Evolutionary conservation across 2,888 invertebrate genomes (phyloP).

Genomic region (Mystacides longicornis): DNA sequence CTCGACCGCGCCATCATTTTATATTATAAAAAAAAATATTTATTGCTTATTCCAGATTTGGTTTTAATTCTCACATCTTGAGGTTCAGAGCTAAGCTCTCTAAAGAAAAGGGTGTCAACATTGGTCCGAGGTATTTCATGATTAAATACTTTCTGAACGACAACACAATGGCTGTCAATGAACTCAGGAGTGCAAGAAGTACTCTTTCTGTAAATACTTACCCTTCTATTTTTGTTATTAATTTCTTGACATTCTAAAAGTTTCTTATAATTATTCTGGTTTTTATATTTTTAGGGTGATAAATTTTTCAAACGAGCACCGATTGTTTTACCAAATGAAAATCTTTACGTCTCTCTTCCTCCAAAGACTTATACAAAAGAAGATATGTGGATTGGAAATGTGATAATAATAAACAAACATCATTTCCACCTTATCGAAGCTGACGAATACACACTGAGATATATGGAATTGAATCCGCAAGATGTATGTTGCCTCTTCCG

Average conservation of each 20-base stretch:
- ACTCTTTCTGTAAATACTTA: conserved; percentile 46
- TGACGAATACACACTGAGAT: conserved; percentile 80
- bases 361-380: conserved; percentile 69
- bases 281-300: conserved; percentile 51
- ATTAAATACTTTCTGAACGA: conserved; percentile 75
- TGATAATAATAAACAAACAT: conserved; percentile 68
- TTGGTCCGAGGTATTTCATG: conserved; percentile 56
- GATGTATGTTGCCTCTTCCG: conserved; percentile 48
- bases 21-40: too few species aligned
- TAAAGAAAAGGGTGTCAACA: conserved; percentile 54
- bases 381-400: conserved; percentile 81
- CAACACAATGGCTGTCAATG: conserved; percentile 77
- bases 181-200: conserved; percentile 65
- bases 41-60: conserved; percentile 52
- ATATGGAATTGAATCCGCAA: conserved; percentile 72
- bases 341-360: conserved; percentile 61
- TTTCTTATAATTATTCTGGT: too few species aligned
- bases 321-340: conserved; percentile 65
- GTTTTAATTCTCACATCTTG: conserved; percentile 67
- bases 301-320: conserved; percentile 62
- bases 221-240: too few species aligned
- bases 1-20: too few species aligned
- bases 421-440: conserved; percentile 71
- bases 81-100: conserved; percentile 73
- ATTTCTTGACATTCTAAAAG: too few species aligned